Percentiles rank a stretch among this genome's conserved stretches.
These are phyloP conservation scores for Clarias fuscus DNA, from an alignment of 2,797 vertebrate species.

Conservation along the genomic window DNA sequence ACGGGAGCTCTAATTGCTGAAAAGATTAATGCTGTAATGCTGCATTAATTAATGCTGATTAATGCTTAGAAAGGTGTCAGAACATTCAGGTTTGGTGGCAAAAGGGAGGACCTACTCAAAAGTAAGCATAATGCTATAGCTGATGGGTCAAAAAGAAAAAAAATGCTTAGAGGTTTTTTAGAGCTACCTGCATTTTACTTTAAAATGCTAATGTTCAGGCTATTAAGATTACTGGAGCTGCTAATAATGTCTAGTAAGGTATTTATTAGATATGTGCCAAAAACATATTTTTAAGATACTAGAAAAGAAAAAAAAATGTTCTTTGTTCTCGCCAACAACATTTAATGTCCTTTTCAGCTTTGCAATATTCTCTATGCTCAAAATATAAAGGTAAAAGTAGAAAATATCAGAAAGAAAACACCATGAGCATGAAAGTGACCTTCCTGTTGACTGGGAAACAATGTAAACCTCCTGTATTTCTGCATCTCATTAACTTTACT, in stretches of 20 bases:
- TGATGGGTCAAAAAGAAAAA: too few relatives aligned
- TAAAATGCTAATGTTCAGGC: background rate
- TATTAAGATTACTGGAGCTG: background rate
- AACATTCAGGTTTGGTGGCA: too few relatives aligned
- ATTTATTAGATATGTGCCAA: too few relatives aligned
- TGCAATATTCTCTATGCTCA: background rate
- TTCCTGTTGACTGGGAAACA: background rate
- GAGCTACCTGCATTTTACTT: background rate
- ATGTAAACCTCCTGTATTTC: background rate
- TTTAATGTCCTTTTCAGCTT: background rate
- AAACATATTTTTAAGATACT: background rate
- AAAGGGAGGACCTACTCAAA: too few relatives aligned
- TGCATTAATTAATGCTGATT: too few relatives aligned
- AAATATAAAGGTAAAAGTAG: background rate
- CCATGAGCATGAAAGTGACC: background rate
- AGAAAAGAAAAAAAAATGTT: background rate
- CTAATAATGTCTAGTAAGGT: background rate
- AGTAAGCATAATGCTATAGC: too few relatives aligned
- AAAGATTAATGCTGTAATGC: too few relatives aligned
- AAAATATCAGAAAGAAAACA: background rate
- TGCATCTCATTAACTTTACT: slow-evolving; percentile 10
- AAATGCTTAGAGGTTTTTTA: too few relatives aligned
- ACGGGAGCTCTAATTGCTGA: too few relatives aligned
- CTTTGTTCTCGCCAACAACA: background rate
- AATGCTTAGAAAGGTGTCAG: too few relatives aligned